Conservation (phyloP, 2,797 vertebrate genomes). For the Notolepis coatsorum region DNA sequence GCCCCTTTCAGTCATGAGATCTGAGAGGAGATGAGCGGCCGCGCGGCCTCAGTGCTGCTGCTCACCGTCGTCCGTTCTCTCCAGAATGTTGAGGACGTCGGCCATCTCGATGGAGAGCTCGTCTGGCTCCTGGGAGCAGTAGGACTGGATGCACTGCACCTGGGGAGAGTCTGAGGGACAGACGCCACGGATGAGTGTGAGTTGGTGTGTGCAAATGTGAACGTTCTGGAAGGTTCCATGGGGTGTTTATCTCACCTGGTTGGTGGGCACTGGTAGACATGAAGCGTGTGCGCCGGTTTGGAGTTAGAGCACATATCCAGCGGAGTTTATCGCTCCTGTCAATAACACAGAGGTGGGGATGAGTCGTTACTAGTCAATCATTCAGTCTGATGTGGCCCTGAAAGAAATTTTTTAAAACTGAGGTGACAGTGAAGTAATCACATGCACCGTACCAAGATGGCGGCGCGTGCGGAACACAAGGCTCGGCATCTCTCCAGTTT, state of each 20-base stretch:
- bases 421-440: too few relatives aligned
- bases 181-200: neutral
- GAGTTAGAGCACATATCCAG: conserved; percentile 93
- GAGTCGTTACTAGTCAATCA: neutral
- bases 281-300: conserved; percentile 92
- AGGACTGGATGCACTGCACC: conserved; percentile 96
- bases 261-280: conserved; percentile 90
- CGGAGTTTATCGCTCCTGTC: conserved; percentile 94
- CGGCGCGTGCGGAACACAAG: too few relatives aligned
- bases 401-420: too few relatives aligned
- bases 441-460: too few relatives aligned
- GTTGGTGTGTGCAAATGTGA: neutral
- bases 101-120: conserved; percentile 95
- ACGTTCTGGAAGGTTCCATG: too few relatives aligned
- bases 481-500: too few relatives aligned
- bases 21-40: too few relatives aligned
- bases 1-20: neutral
- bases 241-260: conserved; percentile 86
- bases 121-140: conserved; percentile 92
- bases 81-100: conserved; percentile 91
- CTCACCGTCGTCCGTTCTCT: conserved; percentile 92
- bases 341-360: neutral
- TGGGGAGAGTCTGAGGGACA: conserved; percentile 89
- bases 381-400: too few relatives aligned
- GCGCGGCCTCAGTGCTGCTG: neutral